These are phyloP conservation scores for Eulacestoma nigropectus DNA, from an alignment of 2,113 vertebrate genomes.

Conservation along the genomic window DNA sequence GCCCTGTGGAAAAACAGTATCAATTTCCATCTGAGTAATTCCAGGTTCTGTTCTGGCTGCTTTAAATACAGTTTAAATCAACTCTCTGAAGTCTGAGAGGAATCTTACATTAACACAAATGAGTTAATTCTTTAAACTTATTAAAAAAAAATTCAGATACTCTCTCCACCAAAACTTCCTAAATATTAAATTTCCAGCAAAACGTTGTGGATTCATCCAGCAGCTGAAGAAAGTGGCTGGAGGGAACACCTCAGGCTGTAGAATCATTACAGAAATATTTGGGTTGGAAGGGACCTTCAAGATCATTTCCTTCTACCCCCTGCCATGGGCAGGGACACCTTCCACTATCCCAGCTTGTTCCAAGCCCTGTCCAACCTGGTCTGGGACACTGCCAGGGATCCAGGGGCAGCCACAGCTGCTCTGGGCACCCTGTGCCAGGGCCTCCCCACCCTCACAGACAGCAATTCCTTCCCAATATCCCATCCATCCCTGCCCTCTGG, in stretches of 20 bases:
- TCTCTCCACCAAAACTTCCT: rapidly evolving
- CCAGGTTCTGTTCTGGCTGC: neutral
- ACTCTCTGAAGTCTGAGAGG: neutral
- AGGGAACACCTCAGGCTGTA: neutral
- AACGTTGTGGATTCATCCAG: no score
- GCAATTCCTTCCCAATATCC: neutral
- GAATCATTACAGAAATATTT: neutral
- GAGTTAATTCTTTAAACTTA: rapidly evolving
- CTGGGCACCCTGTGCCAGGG: neutral
- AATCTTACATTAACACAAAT: rapidly evolving
- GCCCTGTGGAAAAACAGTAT: neutral
- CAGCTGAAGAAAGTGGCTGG: rapidly evolving
- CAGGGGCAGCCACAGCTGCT: neutral
- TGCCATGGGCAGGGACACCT: neutral
- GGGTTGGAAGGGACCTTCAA: neutral
- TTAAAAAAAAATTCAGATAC: rapidly evolving
- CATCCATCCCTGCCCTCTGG: neutral
- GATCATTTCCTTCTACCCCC: rapidly evolving
- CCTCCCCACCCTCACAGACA: rapidly evolving
- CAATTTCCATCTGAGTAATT: rapidly evolving
- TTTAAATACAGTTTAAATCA: neutral
- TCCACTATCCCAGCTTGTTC: rapidly evolving
- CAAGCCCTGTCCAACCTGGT: rapidly evolving
- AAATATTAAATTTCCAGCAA: neutral
- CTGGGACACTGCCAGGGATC: neutral